phyloP scores from a whole-genome alignment of 2,797 vertebrate species.

The Parauchenoglanis ngamensis region DNA sequence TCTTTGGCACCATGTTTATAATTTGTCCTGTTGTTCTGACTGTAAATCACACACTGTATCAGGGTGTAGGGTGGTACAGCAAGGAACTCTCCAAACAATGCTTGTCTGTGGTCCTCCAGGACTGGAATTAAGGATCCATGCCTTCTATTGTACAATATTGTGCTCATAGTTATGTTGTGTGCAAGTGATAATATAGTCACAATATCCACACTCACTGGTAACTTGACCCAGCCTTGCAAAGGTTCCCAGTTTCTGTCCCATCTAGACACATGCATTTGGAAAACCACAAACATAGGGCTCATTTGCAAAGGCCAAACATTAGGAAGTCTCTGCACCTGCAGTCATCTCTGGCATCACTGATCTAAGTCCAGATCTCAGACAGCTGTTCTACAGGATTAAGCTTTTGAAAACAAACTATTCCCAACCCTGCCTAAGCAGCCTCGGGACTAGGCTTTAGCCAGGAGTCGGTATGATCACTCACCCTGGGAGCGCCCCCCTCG shows the following conservation, averaged over 20 bases:
- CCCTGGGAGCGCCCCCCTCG: conserved; percentile 42
- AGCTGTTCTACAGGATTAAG: conserved; percentile 78
- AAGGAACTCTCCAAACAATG: not conserved
- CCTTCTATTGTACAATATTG: not conserved
- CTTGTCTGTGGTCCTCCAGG: not conserved
- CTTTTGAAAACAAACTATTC: conserved; percentile 76
- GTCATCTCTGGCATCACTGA: conserved; percentile 49
- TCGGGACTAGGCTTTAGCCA: conserved; percentile 43
- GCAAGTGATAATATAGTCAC: not conserved
- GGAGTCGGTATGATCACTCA: conserved; percentile 41
- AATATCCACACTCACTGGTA: not conserved
- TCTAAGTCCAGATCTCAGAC: conserved; percentile 70
- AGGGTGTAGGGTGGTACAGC: too few species aligned
- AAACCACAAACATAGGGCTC: conserved; percentile 23
- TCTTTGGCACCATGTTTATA: not conserved
- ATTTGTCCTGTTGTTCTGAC: not conserved
- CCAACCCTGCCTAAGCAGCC: conserved; percentile 56
- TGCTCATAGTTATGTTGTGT: not conserved
- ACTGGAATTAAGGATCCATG: not conserved
- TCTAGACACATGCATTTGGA: conserved; percentile 9
- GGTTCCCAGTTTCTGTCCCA: not conserved
- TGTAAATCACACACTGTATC: not conserved
- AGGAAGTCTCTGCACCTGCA: conserved; percentile 51
- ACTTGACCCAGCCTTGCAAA: not conserved
- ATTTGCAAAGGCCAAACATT: conserved; percentile 36